These are phyloP conservation scores for Synergus laeviventris DNA, from an alignment of 2,888 invertebrate genomes.

Conservation along the genomic window DNA sequence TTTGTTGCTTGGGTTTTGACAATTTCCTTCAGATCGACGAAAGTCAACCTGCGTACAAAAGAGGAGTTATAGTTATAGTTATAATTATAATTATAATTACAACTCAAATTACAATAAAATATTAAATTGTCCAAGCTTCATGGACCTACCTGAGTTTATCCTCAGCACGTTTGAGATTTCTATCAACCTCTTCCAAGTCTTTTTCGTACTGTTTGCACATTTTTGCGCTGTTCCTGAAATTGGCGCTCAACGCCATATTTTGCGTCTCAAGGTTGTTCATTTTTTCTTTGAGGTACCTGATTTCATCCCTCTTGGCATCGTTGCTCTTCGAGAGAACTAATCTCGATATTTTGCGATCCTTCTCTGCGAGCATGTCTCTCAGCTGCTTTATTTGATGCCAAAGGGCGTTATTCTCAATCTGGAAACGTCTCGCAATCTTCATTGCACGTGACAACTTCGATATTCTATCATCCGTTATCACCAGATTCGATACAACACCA, in stretches of 20 bases:
- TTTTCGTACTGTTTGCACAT: slow-evolving; percentile 44
- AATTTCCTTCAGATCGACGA: background rate
- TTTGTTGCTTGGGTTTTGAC: background rate
- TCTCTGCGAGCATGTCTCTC: slow-evolving; percentile 19
- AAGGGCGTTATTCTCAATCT: slow-evolving; percentile 29
- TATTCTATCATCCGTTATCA: slow-evolving; percentile 19
- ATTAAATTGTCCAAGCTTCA: too few species aligned
- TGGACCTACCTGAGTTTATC: slow-evolving; percentile 44
- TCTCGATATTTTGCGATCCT: slow-evolving; percentile 22
- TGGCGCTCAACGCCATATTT: slow-evolving; percentile 3
- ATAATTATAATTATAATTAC: background rate
- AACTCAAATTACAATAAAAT: too few species aligned
- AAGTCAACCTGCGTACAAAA: background rate
- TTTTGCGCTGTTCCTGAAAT: slow-evolving; percentile 41
- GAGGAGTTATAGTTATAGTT: background rate
- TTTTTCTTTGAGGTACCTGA: slow-evolving; percentile 30
- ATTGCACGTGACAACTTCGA: slow-evolving; percentile 26
- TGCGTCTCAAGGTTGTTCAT: slow-evolving; percentile 41
- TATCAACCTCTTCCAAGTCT: slow-evolving; percentile 44
- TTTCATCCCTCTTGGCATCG: slow-evolving; percentile 41
- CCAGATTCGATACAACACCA: slow-evolving; percentile 14
- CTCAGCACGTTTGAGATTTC: slow-evolving; percentile 40
- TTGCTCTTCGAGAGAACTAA: slow-evolving; percentile 8
- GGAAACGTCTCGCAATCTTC: slow-evolving; percentile 31
- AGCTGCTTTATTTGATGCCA: slow-evolving; percentile 10